These are phyloP conservation scores for Platycnemis pennipes DNA, from an alignment of 2,888 invertebrate genomes.

Conservation along the genomic window DNA sequence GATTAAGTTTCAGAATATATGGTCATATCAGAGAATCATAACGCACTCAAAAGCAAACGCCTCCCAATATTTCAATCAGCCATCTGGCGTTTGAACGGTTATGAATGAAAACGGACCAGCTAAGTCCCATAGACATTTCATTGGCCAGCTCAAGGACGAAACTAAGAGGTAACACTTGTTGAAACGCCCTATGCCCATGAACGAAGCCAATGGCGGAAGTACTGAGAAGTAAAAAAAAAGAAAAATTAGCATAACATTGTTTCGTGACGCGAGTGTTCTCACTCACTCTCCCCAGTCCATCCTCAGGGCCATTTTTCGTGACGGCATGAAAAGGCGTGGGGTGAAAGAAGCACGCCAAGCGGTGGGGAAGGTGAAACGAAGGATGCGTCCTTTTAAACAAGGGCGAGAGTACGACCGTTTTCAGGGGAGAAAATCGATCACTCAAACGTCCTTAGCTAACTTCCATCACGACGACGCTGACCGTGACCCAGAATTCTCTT, in stretches of 20 bases:
- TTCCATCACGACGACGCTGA: constrained; percentile 19
- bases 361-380: background rate
- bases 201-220: background rate
- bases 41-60: too few relatives aligned
- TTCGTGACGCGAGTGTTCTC: background rate
- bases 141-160: background rate
- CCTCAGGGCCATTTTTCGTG: background rate
- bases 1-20: too few relatives aligned
- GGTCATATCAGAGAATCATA: too few relatives aligned
- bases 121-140: background rate
- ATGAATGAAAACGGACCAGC: background rate
- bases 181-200: background rate
- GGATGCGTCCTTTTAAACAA: background rate
- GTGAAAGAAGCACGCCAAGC: background rate
- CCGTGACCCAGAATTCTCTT: constrained; percentile 34
- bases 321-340: background rate
- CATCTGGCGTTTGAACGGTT: too few relatives aligned
- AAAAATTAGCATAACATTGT: background rate
- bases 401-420: constrained; percentile 3
- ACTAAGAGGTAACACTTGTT: background rate
- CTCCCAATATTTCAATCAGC: too few relatives aligned
- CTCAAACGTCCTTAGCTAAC: background rate
- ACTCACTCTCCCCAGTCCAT: background rate
- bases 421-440: constrained; percentile 38
- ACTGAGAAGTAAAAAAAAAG: background rate